These are phyloP conservation scores for Nylanderia fulva DNA, from an alignment of 1,140 invertebrate genomes.

Conservation along the genomic window DNA sequence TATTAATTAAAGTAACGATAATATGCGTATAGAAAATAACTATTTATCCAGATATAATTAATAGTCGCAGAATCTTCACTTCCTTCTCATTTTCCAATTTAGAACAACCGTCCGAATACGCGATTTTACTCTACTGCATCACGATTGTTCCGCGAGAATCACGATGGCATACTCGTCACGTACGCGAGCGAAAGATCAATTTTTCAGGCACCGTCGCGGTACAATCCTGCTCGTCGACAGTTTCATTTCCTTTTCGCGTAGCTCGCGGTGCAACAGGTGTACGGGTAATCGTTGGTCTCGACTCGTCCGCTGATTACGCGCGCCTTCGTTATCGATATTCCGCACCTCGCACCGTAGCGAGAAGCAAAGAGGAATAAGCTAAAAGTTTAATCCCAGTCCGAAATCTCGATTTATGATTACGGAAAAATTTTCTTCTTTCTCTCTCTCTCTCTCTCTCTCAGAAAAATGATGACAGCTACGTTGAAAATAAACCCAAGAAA, in stretches of 20 bases:
- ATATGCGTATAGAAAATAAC: conserved; percentile 21
- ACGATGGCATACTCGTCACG: conserved; percentile 41
- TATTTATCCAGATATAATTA: neutral
- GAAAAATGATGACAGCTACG: neutral
- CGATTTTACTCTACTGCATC: neutral
- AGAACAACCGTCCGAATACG: neutral
- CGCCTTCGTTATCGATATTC: conserved; percentile 62
- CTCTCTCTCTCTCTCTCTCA: too few species aligned
- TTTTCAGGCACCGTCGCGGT: conserved; percentile 57
- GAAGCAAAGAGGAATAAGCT: conserved; percentile 43
- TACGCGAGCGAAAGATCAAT: conserved; percentile 60
- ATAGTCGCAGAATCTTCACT: neutral
- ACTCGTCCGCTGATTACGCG: conserved; percentile 60
- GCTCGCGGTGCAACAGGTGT: conserved; percentile 72
- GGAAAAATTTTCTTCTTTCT: too few species aligned
- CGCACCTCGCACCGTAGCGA: conserved; percentile 21
- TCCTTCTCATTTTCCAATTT: neutral
- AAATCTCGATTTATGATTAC: conserved; percentile 14
- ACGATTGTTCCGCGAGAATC: conserved; percentile 6
- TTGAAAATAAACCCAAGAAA: neutral
- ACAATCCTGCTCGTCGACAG: conserved; percentile 61
- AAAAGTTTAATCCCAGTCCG: conserved; percentile 7
- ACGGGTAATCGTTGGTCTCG: conserved; percentile 45
- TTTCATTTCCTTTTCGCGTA: conserved; percentile 66
- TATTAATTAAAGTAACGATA: conserved; percentile 29